phyloP scores from a whole-genome alignment of 2,113 vertebrate genomes.

The Cryptomyrus ogoouensis region DNA sequence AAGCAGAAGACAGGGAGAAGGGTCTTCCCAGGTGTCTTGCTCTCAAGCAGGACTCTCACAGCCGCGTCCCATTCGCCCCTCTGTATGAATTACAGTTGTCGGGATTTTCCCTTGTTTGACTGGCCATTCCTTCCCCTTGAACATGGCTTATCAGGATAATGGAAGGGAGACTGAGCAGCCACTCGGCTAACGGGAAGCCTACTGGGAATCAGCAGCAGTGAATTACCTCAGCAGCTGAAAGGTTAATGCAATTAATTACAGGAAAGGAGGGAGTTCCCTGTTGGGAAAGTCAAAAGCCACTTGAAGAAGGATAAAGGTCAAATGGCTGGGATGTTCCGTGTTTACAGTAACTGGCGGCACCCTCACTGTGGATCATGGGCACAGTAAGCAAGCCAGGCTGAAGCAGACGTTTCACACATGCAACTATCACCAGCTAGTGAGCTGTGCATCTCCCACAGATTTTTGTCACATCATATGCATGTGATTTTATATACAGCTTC shows the following conservation, averaged over 20 bases:
- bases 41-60: background rate
- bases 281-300: conserved; percentile 13
- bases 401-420: background rate
- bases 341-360: background rate
- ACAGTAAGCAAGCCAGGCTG: background rate
- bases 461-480: background rate
- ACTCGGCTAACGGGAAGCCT: background rate
- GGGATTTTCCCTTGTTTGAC: background rate
- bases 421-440: background rate
- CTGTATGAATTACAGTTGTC: background rate
- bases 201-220: conserved; percentile 2
- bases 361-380: background rate
- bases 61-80: background rate
- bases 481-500: background rate
- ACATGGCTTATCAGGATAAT: background rate
- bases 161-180: background rate
- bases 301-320: conserved; percentile 20
- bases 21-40: background rate
- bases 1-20: background rate
- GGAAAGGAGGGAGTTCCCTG: conserved; percentile 13
- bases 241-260: conserved; percentile 30
- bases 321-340: background rate
- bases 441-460: background rate
- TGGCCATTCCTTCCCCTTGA: background rate
- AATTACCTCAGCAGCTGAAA: conserved; percentile 19